Evolutionary conservation across 2,888 invertebrate genomes (phyloP), one percentile per base, ranked within the genome.

Genomic region (Oeneis ivallda): DNA sequence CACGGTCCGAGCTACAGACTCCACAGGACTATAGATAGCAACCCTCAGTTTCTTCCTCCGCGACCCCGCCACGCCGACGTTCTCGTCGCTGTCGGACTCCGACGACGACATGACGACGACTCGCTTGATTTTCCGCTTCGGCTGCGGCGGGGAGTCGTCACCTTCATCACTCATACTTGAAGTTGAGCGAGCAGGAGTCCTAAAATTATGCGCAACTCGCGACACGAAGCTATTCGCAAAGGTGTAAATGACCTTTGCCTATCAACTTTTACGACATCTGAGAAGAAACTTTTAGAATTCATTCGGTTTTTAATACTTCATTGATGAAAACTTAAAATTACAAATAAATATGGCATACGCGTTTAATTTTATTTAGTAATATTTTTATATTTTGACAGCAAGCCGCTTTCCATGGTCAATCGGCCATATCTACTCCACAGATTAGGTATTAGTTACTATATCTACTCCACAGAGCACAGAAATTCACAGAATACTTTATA

Each of bases 311-410:
- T 70, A 71, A 76, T 72, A 66, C 73, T 74, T 72, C 70, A 77
- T 74, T 71, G 75, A 76, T 80, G 61, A 75, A 75, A 75, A 75
- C 72, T 75, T 67, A 73, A 68, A 72, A 75, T 9, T 75, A 74
- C 69, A 79, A 77, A 72, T 74, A 74, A 75, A 62, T 74, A 70
- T 65, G 67, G 77, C 79, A 79, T 83, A 81, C 77, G 83, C 83
- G 79, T 76, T 81, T 77, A 70, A n/a, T n/a, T n/a, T n/a, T n/a
- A n/a, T n/a, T 37, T 73, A 75, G n/a, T 80, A 82, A 78, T 78
- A 83, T 80, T 82, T 79, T 79, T 79, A 74, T 89, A 90, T 90
- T 91, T 89, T 92, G 92, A 92, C 92, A 92, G 91, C 86, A 91
- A 91, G 89, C 92, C 88, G 91, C 89, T 89, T 85, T 87, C 82